A percentile compares a stretch with the other conserved stretches of the same genome.
Conservation (phyloP, 2,797 vertebrate genomes). For the Mycteria americana region DNA sequence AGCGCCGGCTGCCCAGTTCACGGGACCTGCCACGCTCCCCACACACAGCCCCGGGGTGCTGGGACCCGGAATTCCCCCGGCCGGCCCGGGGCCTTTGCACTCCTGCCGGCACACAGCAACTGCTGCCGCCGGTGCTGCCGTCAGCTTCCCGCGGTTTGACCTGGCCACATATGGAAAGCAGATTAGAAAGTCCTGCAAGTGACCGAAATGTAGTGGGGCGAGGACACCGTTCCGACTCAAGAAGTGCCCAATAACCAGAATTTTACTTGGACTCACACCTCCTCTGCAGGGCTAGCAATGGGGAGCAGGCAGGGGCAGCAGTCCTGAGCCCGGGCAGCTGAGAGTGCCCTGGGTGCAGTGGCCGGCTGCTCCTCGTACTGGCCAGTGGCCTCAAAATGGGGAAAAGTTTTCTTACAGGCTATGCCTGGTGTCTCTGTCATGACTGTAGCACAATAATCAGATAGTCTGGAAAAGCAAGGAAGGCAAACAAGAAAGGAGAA, state of each 20-base stretch:
- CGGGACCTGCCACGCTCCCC: too few species aligned
- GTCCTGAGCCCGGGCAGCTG: too few species aligned
- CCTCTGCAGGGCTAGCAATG: neutral
- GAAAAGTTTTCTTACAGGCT: neutral
- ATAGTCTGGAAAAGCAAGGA: neutral
- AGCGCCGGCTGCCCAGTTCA: too few species aligned
- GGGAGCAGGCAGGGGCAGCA: neutral
- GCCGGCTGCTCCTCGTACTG: rapidly evolving
- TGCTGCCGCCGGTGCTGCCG: neutral
- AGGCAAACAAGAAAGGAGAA: neutral
- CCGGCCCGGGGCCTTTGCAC: rapidly evolving
- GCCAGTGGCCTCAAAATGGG: rapidly evolving
- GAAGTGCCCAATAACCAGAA: neutral
- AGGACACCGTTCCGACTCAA: neutral
- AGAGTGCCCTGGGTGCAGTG: too few species aligned
- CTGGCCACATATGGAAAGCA: rapidly evolving
- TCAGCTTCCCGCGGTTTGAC: rapidly evolving
- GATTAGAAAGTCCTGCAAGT: neutral
- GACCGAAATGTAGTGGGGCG: neutral
- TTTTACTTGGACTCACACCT: neutral
- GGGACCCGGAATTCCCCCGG: rapidly evolving
- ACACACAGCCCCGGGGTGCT: neutral
- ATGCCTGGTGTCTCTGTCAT: neutral
- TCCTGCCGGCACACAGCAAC: neutral
- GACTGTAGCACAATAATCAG: neutral